Evolutionary conservation across 2,888 invertebrate species (phyloP), one percentile per base, ranked within the genome.

Genomic region (Hedya salicella): DNA sequence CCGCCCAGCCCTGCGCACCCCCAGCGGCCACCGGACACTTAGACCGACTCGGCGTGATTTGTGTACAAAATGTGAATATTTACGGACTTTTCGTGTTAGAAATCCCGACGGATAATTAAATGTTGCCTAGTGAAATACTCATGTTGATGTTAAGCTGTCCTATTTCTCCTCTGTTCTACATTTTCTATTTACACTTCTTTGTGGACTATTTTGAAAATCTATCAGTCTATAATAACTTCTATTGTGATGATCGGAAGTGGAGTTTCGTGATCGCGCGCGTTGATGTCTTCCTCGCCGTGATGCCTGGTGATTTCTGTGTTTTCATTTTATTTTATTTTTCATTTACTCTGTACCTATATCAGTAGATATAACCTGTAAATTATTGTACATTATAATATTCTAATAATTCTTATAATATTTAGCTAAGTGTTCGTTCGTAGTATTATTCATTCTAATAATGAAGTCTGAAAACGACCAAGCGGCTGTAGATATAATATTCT

Each of bases 381-480:
- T 73, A 75, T 75, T 80, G 75, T 81, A 78, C 73, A 80, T 75
- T 71, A 73, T 70, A 65, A 69, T 62, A 64, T 62, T 69, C 69
- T 67, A 72, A 69, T 73, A 73, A 70, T 75, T 70, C 70, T 72
- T 76, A 75, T 71, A 77, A 75, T 70, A 74, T 73, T 73, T 78
- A 75, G 71, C 74, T 54, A 78, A 83, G 83, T 78, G 79, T 82
- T 82, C 78, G 78, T 81, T 81, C 75, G 73, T 81, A 80, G 79
- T 62, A 64, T 60, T 71, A 71, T 70, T 71, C 72, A 76, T 76
- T 78, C 75, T 83, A 82, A 82, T 82, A 76, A 80, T 84, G 79
- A 91, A 91, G 91, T 91, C 91, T 91, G 92, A 91, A 82, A 88
- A 85, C 89, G 91, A 92, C 91, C 91, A 92, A 92, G 86, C 83